These are phyloP conservation scores for Porites divaricata DNA, from an alignment of 92 coral and sea anemone genomes.

Conservation along the genomic window DNA sequence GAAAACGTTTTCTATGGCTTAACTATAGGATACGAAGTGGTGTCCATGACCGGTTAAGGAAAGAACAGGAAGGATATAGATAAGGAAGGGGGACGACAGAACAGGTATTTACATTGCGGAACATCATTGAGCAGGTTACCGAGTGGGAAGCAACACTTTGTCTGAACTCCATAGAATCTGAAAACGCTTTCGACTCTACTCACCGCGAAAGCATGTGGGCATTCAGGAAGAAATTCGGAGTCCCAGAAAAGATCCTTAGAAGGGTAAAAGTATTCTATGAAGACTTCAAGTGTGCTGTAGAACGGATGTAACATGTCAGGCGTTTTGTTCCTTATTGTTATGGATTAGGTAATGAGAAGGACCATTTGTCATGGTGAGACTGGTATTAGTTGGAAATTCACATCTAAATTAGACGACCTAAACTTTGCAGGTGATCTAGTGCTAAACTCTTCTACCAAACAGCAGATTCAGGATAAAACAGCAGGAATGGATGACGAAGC, in stretches of 20 bases:
- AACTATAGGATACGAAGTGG: slow-evolving; percentile 12
- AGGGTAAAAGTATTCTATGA: neutral
- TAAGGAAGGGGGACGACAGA: slow-evolving; percentile 40
- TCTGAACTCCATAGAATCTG: slow-evolving; percentile 22
- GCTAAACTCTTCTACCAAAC: neutral
- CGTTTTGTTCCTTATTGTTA: neutral
- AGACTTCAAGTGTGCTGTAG: neutral
- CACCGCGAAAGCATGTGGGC: slow-evolving; percentile 20
- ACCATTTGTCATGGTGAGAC: slow-evolving; percentile 13
- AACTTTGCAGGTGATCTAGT: slow-evolving; percentile 21
- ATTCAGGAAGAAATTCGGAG: slow-evolving; percentile 37
- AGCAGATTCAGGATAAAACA: slow-evolving; percentile 18
- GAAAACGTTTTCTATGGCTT: no score
- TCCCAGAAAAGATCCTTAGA: slow-evolving; percentile 40
- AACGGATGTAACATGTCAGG: no score
- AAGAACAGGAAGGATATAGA: slow-evolving; percentile 39
- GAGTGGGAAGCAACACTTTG: no score
- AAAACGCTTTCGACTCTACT: slow-evolving; percentile 43
- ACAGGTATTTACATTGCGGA: slow-evolving; percentile 39
- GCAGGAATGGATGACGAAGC: slow-evolving; percentile 22
- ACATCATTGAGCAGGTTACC: slow-evolving; percentile 43
- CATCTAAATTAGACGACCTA: slow-evolving; percentile 42
- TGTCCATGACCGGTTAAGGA: slow-evolving; percentile 20
- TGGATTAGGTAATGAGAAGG: slow-evolving; percentile 49
- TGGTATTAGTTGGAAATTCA: slow-evolving; percentile 3